Evolutionary conservation across 2,113 vertebrate species (phyloP).

Genomic region (Lasiurus borealis): DNA sequence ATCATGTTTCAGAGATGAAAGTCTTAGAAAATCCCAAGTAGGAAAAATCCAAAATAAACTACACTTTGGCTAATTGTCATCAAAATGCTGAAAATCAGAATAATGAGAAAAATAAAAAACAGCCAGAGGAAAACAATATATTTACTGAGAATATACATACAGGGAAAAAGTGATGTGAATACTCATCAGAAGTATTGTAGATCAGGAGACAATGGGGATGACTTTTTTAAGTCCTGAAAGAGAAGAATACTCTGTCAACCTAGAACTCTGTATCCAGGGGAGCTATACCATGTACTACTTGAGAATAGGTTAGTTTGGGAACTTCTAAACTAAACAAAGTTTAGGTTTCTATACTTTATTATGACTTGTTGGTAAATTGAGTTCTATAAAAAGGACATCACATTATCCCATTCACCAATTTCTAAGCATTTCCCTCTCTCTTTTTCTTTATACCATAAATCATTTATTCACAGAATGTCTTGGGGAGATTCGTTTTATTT

Average conservation of each 20-base stretch:
- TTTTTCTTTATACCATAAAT: not conserved
- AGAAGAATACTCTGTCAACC: not conserved
- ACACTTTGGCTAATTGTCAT: not conserved
- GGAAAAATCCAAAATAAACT: not conserved
- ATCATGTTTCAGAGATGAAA: not conserved
- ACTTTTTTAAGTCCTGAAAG: not conserved
- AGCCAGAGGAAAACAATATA: not conserved
- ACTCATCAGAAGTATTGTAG: not conserved
- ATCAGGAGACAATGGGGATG: not conserved
- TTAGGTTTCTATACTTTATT: not conserved
- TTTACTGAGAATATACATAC: not conserved
- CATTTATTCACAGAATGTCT: not conserved
- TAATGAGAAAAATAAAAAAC: not conserved
- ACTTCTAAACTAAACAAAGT: constrained; percentile 6
- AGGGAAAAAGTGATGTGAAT: not conserved
- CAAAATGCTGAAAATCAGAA: constrained; percentile 3
- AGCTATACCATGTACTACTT: rapidly evolving
- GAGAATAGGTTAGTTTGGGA: not conserved
- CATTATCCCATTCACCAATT: not conserved
- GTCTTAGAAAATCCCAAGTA: not conserved
- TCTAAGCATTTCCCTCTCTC: not conserved
- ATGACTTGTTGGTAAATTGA: not conserved
- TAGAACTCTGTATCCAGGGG: not conserved
- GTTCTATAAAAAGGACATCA: not conserved
- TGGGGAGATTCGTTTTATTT: not conserved